Conservation (phyloP, 2,797 vertebrate genomes). For the Phrynocephalus guinanensis region DNA sequence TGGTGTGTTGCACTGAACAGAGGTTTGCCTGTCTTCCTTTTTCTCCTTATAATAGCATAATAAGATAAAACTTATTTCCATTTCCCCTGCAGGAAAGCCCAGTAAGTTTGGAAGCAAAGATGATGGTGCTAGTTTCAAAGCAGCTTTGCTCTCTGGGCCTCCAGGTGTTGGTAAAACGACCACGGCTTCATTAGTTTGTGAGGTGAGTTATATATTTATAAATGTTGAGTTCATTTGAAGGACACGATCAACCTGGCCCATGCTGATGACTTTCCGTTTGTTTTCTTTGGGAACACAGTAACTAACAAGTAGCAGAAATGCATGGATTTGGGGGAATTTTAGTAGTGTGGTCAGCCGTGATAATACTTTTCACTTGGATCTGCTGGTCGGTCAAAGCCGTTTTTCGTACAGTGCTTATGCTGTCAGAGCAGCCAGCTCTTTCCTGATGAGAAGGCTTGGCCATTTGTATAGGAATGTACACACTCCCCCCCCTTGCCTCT, state of each 20-base stretch:
- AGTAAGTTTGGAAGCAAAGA: constrained; percentile 88
- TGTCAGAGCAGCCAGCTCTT: background rate
- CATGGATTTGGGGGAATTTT: background rate
- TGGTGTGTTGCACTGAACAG: background rate
- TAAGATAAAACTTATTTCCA: constrained; percentile 5
- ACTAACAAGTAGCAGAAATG: background rate
- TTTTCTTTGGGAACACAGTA: background rate
- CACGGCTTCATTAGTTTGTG: constrained; percentile 92
- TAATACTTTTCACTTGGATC: background rate
- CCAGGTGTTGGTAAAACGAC: constrained; percentile 99
- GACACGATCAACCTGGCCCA: background rate
- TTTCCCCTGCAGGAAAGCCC: constrained; percentile 73
- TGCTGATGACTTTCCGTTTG: background rate
- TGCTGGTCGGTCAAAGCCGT: background rate
- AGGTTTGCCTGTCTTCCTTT: background rate
- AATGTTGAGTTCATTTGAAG: background rate
- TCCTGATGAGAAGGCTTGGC: background rate
- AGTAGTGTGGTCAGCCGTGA: background rate
- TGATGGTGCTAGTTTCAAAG: constrained; percentile 88
- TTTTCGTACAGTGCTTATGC: background rate
- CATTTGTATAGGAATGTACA: too few relatives aligned
- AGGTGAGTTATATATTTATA: constrained; percentile 80
- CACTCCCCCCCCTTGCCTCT: background rate
- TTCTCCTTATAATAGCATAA: background rate
- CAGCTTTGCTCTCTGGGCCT: constrained; percentile 94